Percentiles rank a stretch among this genome's conserved stretches.
These are phyloP conservation scores for Latrodectus hesperus DNA, from an alignment of 2,888 invertebrate species.

Conservation along the genomic window DNA sequence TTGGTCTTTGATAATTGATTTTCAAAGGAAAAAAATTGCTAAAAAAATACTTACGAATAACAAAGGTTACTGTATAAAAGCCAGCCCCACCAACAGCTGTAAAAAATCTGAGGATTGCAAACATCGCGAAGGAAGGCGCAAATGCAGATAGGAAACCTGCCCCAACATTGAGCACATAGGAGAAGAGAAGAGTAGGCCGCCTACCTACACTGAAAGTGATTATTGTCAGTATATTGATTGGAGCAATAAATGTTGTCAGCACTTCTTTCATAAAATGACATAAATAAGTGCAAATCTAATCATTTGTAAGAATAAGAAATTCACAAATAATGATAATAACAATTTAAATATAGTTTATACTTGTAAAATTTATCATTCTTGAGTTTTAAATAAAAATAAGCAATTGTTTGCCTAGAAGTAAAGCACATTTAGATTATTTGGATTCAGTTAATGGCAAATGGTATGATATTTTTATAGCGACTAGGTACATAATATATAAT, in stretches of 20 bases:
- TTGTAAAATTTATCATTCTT: neutral
- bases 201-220: constrained; percentile 68
- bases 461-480: no score
- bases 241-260: no score
- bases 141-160: constrained; percentile 69
- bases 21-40: no score
- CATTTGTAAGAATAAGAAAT: no score
- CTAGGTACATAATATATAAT: no score
- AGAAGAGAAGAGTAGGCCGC: constrained; percentile 68
- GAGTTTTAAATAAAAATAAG: neutral
- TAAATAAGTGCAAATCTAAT: no score
- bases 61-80: constrained; percentile 60
- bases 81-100: constrained; percentile 67
- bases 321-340: no score
- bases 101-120: constrained; percentile 67
- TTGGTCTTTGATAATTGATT: no score
- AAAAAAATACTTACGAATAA: constrained; percentile 47
- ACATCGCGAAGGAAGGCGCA: constrained; percentile 69
- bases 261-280: no score
- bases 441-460: no score
- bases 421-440: neutral
- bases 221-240: no score
- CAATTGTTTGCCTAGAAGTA: neutral
- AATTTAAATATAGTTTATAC: neutral
- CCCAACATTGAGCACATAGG: constrained; percentile 62